Conservation (phyloP, 2,113 vertebrate species). For the Sclerurus mexicanus region DNA sequence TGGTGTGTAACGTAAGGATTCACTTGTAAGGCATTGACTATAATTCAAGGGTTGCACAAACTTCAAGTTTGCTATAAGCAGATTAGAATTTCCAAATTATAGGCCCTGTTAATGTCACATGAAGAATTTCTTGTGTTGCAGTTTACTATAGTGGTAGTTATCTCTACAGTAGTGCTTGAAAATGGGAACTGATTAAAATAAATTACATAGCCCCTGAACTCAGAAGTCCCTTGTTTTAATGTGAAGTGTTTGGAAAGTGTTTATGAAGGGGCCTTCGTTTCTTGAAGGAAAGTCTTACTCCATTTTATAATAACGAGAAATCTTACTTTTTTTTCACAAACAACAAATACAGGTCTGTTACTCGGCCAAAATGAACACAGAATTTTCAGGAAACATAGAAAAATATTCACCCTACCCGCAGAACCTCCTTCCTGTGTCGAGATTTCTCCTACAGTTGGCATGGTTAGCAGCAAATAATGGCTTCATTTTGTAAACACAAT, state of each 20-base stretch:
- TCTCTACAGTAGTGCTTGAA: neutral
- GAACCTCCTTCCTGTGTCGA: neutral
- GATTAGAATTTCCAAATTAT: neutral
- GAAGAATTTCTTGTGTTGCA: neutral
- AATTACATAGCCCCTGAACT: neutral
- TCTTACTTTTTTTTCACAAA: neutral
- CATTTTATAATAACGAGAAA: neutral
- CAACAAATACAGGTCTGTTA: neutral
- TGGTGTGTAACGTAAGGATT: neutral
- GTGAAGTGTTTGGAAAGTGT: neutral
- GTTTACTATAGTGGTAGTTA: neutral
- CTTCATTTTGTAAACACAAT: neutral
- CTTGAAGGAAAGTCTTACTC: neutral
- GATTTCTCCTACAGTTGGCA: neutral
- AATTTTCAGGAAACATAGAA: neutral
- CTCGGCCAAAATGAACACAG: neutral
- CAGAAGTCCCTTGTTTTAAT: neutral
- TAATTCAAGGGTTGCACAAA: neutral
- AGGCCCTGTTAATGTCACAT: neutral
- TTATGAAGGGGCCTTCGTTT: neutral
- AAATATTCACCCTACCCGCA: neutral
- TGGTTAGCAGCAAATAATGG: neutral
- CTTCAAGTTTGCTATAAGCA: neutral
- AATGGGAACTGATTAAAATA: neutral
- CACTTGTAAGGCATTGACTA: neutral